Percentiles rank a stretch among this genome's conserved stretches.
phyloP scores from a whole-genome alignment of 2,888 invertebrate genomes.

The Argyra leucocephala region DNA sequence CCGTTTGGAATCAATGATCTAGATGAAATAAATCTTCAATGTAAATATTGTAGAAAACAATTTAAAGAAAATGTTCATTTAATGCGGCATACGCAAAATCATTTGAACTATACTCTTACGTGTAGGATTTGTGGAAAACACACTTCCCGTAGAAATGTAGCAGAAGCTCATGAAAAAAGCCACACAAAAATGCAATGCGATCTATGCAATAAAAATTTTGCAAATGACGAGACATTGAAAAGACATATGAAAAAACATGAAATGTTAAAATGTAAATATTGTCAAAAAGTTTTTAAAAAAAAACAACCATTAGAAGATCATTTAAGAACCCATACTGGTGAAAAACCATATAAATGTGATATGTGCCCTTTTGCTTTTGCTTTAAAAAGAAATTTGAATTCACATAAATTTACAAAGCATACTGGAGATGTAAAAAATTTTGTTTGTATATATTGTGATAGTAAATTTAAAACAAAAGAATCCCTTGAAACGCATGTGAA shows the following conservation, averaged over 20 bases:
- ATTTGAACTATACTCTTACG: no score
- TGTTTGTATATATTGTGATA: not conserved
- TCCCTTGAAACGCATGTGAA: not conserved
- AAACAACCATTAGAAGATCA: not conserved
- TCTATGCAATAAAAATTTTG: no score
- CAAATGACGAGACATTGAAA: no score
- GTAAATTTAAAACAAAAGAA: not conserved
- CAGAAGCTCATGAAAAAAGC: no score
- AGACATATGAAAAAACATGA: not conserved
- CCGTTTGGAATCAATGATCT: no score
- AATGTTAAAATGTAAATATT: not conserved
- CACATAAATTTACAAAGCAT: not conserved
- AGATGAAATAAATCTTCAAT: no score
- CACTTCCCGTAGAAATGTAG: no score
- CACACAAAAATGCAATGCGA: no score
- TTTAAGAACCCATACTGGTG: not conserved
- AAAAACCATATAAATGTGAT: not conserved
- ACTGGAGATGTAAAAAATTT: not conserved
- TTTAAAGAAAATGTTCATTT: not conserved
- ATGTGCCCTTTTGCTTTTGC: not conserved
- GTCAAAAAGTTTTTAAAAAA: not conserved
- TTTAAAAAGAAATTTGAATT: not conserved
- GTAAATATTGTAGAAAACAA: not conserved
- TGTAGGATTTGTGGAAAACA: no score
- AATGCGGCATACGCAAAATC: not conserved